Evolutionary conservation across 2,113 vertebrate genomes (phyloP).

Genomic region (Entosphenus tridentatus): DNA sequence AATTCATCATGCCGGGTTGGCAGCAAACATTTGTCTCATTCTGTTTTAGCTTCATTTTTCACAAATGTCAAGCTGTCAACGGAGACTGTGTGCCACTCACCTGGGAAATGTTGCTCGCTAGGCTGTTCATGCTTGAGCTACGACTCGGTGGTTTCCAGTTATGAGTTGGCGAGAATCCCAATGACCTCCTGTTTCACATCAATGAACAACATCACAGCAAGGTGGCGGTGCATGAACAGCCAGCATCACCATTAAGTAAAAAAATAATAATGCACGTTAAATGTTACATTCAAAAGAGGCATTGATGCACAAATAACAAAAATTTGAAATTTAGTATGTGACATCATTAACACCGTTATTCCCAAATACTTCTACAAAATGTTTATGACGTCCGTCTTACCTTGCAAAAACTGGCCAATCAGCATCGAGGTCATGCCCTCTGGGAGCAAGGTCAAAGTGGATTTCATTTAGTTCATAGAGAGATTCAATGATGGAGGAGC

Average conservation of each 20-base stretch:
- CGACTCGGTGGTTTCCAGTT: slow-evolving; percentile 65
- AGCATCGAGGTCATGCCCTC: slow-evolving; percentile 65
- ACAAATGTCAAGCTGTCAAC: not conserved
- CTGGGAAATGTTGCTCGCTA: slow-evolving; percentile 59
- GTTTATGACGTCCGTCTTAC: slow-evolving; percentile 19
- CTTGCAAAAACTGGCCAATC: slow-evolving; percentile 72
- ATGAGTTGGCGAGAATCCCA: slow-evolving; percentile 32
- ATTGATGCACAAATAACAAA: not conserved
- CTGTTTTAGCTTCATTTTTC: not conserved
- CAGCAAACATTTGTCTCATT: not conserved
- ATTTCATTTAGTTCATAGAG: slow-evolving; percentile 83
- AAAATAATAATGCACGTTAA: slow-evolving; percentile 1
- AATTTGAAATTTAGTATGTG: not conserved
- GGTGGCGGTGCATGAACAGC: not conserved
- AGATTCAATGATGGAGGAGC: slow-evolving; percentile 54
- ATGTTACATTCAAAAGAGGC: not conserved
- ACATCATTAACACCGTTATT: not conserved
- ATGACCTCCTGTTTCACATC: slow-evolving; percentile 34
- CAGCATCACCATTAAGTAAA: not conserved
- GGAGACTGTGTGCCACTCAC: slow-evolving; percentile 19
- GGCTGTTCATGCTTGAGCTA: slow-evolving; percentile 74
- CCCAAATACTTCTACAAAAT: not conserved
- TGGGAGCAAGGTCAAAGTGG: slow-evolving; percentile 55
- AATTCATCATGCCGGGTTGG: not conserved
- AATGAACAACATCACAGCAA: slow-evolving; percentile 6